Base-by-base conservation (phyloP, 2,888 invertebrate genomes). In the Beris chalybata region DNA sequence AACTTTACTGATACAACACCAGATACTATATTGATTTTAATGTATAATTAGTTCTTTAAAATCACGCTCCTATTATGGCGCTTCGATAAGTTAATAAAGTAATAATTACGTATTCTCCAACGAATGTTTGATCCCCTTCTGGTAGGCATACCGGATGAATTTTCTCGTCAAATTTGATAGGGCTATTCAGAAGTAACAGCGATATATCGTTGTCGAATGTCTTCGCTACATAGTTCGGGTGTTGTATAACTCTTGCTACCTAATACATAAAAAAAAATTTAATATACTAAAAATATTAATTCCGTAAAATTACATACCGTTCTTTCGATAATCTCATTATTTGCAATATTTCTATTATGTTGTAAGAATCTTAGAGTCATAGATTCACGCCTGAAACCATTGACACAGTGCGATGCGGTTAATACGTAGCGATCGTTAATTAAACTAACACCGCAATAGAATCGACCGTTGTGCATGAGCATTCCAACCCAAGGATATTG, bases 201-300 rank as follows among this genome's bases (percentile, higher is more conserved):
- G 93, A 93, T 67, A 94, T 92, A 73, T 94, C 94, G 74, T 92
- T 92, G 69, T 93, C 90, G 75, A 90, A 94, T 68, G 86, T 90
- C 11, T 85, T 82, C 3, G 86, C 84, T 73, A 89, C 89, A 79
- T 93, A 95, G 12, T 85, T 83, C 30, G 85, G 83, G 76, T 90
- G 89, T 29, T 82, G 82, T 43, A 83, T 82, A 4, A 88, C 80
- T 67, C 32, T 55, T 4, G 47, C 15, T 31, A 65, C 55, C 65
- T 65, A 31, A 5, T 38, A 54, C 1, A 29, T 11, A 30, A 54
- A 29, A 44, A 44, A 11, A 15, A 47, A 4, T 47, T 47, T 15
- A 47, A 4, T 47, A 4, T 47, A 47, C 3, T 13, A 58, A 58
- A 56, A 45, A 58, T 58, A 5, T 29, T 9, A 47, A 47, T 5